Evolutionary conservation across 1,140 invertebrate genomes (phyloP).

Genomic region (Euschistus heros): DNA sequence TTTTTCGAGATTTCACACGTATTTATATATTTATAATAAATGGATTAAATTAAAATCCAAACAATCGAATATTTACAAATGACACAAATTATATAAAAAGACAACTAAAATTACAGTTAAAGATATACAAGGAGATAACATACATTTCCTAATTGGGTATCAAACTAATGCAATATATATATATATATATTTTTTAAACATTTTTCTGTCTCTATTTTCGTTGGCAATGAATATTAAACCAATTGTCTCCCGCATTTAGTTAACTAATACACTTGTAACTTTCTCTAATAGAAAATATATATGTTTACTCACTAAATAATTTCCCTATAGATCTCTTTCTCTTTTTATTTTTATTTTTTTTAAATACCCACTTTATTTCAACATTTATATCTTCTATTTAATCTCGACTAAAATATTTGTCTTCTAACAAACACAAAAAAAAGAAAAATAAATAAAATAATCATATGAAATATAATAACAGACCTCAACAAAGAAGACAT

Average conservation of each 20-base stretch:
- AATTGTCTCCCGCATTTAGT: constrained; percentile 9
- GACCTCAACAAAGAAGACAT: not conserved
- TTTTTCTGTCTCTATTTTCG: not conserved
- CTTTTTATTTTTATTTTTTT: too few relatives aligned
- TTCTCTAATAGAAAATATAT: too few relatives aligned
- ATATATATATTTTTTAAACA: too few relatives aligned
- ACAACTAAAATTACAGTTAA: not conserved
- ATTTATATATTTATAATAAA: too few relatives aligned
- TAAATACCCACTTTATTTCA: too few relatives aligned
- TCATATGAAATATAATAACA: not conserved
- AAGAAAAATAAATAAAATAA: not conserved
- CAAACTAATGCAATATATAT: too few relatives aligned
- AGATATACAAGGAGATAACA: constrained; percentile 6
- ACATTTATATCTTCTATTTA: too few relatives aligned
- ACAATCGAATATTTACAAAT: constrained; percentile 9
- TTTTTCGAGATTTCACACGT: not conserved
- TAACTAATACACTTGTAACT: not conserved
- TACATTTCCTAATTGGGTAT: not conserved
- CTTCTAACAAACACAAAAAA: not conserved
- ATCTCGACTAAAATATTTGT: not conserved
- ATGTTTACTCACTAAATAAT: too few relatives aligned
- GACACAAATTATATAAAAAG: constrained; percentile 3
- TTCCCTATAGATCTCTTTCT: too few relatives aligned
- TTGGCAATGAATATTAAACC: constrained; percentile 10
- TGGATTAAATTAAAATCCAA: constrained; percentile 7